Conservation (phyloP, 2,113 vertebrate genomes). For the Paralichthys olivaceus region DNA sequence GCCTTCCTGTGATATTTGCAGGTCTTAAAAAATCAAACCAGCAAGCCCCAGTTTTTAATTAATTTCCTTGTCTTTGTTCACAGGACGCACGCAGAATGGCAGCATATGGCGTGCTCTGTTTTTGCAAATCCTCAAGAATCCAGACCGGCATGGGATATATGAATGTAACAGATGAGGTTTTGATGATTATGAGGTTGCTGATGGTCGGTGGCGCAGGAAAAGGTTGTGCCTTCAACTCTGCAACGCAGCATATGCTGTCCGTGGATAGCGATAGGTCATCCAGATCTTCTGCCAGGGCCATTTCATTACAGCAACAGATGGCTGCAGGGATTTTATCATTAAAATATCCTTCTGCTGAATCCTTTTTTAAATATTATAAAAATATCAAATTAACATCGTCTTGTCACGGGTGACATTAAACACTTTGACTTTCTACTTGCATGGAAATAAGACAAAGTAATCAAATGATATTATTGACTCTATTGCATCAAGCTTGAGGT, state of each 20-base stretch:
- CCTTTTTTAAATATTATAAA: slow-evolving; percentile 31
- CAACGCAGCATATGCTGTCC: slow-evolving; percentile 62
- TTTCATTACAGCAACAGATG: slow-evolving; percentile 80
- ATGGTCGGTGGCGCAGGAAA: slow-evolving; percentile 44
- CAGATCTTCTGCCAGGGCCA: slow-evolving; percentile 63
- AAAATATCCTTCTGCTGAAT: slow-evolving; percentile 58
- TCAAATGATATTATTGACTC: slow-evolving; percentile 17
- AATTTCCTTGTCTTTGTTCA: slow-evolving; percentile 63
- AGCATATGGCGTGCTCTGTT: slow-evolving; percentile 74
- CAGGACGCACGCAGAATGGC: slow-evolving; percentile 24
- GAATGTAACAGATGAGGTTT: slow-evolving; percentile 72
- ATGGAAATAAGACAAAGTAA: slow-evolving; percentile 29
- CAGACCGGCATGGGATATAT: slow-evolving; percentile 60
- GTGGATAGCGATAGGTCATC: slow-evolving; percentile 67
- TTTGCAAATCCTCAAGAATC: slow-evolving; percentile 77
- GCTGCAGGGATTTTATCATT: slow-evolving; percentile 70
- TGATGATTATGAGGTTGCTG: slow-evolving; percentile 70
- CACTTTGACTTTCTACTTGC: slow-evolving; percentile 8
- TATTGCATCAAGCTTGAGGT: slow-evolving; percentile 16
- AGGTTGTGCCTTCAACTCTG: slow-evolving; percentile 50
- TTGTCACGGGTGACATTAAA: slow-evolving; percentile 19
- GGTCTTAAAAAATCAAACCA: slow-evolving; percentile 49
- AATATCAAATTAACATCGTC: slow-evolving; percentile 9
- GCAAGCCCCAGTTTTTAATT: slow-evolving; percentile 70
- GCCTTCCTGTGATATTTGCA: slow-evolving; percentile 70